Conservation (phyloP, 2,113 vertebrate genomes). For the Poicephalus meyeri region DNA sequence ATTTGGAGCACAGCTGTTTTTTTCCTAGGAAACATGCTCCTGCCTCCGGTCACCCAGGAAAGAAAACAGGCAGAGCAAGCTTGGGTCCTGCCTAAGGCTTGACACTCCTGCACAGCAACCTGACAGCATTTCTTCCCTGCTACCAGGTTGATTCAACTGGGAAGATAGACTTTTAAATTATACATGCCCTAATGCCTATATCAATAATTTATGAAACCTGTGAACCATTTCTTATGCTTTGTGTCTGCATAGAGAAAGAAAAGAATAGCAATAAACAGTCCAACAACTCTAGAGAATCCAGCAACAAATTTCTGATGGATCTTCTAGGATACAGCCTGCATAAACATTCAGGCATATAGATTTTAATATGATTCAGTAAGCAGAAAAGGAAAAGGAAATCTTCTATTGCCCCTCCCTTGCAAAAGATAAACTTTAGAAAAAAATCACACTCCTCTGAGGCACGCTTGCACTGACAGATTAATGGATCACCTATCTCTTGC, state of each 20-base stretch:
- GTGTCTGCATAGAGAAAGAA: neutral
- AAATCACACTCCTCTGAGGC: neutral
- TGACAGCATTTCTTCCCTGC: neutral
- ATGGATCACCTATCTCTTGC: conserved; percentile 16
- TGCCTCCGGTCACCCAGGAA: neutral
- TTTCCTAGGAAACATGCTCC: neutral
- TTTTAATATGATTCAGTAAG: conserved; percentile 1
- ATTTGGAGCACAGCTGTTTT: neutral
- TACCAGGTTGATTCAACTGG: neutral
- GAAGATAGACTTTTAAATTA: neutral
- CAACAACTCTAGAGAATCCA: neutral
- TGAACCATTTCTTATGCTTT: neutral
- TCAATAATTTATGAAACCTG: neutral
- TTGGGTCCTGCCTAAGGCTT: neutral
- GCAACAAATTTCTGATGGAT: neutral
- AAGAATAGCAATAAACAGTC: neutral
- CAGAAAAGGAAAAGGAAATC: neutral
- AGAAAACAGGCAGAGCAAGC: neutral
- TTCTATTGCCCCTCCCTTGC: neutral
- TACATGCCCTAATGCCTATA: neutral
- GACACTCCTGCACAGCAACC: neutral
- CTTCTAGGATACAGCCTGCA: neutral
- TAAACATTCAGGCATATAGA: neutral
- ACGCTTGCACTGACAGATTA: conserved; percentile 25
- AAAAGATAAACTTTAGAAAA: neutral